These are phyloP conservation scores for Gortyna flavago DNA, from an alignment of 2,888 invertebrate species.

Conservation along the genomic window DNA sequence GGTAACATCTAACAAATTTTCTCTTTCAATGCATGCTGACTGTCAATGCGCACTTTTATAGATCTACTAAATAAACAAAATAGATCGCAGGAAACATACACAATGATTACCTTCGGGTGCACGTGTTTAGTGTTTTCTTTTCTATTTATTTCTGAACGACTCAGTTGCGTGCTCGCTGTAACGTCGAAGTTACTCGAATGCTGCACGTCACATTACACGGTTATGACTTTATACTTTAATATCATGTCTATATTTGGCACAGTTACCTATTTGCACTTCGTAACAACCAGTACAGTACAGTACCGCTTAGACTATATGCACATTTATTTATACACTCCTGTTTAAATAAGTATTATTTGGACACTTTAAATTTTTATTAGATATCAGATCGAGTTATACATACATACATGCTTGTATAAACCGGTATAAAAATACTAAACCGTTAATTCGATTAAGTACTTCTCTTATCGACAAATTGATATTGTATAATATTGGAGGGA, in stretches of 20 bases:
- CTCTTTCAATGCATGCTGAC: constrained; percentile 60
- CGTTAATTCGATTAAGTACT: constrained; percentile 1
- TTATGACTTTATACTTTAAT: constrained; percentile 9
- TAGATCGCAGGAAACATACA: constrained; percentile 14
- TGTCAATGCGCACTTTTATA: constrained; percentile 40
- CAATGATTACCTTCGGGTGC: constrained; percentile 22
- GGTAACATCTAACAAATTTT: constrained; percentile 20
- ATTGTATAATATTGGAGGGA: not conserved
- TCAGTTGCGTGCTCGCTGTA: constrained; percentile 11
- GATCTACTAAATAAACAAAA: constrained; percentile 5
- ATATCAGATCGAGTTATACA: constrained; percentile 32
- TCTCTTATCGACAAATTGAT: not conserved
- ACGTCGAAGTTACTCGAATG: constrained; percentile 19
- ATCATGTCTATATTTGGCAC: constrained; percentile 33
- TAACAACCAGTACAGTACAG: constrained; percentile 26
- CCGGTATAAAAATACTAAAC: constrained; percentile 7
- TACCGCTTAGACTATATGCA: constrained; percentile 52
- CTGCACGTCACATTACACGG: constrained; percentile 44
- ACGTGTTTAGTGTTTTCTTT: constrained; percentile 25
- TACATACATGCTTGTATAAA: constrained; percentile 7
- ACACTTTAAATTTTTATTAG: constrained; percentile 16
- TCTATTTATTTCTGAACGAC: not conserved
- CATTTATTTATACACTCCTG: constrained; percentile 34
- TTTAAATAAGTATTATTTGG: constrained; percentile 28
- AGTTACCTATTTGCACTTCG: constrained; percentile 48